Evolutionary conservation across 2,888 invertebrate species (phyloP).

Genomic region (Ochropleura leucogaster): DNA sequence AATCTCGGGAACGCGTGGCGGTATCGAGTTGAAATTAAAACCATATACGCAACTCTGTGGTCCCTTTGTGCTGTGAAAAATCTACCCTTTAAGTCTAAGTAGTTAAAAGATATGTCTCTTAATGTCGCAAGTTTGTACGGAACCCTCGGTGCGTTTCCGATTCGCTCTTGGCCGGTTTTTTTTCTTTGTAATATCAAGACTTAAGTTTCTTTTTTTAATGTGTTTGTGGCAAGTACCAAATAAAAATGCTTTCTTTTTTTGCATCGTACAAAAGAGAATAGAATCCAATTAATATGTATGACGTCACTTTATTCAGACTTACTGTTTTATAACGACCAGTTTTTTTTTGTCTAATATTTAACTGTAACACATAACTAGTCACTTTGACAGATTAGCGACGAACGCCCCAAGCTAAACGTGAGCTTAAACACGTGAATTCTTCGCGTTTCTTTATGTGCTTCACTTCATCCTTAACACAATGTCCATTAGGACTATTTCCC

Average conservation of each 20-base stretch:
- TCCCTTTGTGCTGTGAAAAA: no score
- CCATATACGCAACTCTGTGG: no score
- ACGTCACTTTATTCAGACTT: constrained; percentile 33
- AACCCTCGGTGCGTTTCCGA: no score
- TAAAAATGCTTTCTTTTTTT: constrained; percentile 1
- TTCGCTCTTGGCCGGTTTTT: no score
- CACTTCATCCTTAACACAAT: not conserved
- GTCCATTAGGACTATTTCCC: not conserved
- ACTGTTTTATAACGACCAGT: constrained; percentile 28
- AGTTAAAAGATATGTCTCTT: no score
- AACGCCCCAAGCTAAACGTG: constrained; percentile 70
- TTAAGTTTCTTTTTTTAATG: no score
- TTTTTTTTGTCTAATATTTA: constrained; percentile 44
- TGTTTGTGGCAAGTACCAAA: no score
- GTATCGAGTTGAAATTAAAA: no score
- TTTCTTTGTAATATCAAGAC: no score
- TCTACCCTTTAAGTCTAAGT: no score
- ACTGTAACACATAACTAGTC: constrained; percentile 56
- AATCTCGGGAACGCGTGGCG: no score
- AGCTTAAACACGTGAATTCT: constrained; percentile 54
- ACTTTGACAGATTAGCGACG: constrained; percentile 75
- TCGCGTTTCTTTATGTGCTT: not conserved
- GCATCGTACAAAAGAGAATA: constrained; percentile 29
- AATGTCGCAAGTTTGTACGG: no score
- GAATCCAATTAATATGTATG: constrained; percentile 34